Conservation (phyloP, 2,888 invertebrate genomes). For the Balanococcus diminutus region DNA sequence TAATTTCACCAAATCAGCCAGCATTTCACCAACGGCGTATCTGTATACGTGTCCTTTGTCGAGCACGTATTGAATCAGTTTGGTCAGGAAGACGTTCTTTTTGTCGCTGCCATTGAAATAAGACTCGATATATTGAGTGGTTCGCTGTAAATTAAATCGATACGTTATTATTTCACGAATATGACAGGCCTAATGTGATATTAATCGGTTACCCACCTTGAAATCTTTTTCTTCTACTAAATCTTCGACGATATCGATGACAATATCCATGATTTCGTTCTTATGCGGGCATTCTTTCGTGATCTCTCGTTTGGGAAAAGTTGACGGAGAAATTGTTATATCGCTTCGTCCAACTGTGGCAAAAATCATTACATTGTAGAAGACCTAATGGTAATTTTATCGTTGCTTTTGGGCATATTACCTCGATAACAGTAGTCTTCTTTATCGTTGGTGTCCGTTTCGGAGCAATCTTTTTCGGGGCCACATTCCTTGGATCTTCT, state of each 20-base stretch:
- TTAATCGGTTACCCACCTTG: neutral
- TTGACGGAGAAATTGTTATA: constrained; percentile 48
- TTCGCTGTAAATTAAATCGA: constrained; percentile 22
- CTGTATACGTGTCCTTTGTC: constrained; percentile 43
- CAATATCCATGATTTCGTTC: constrained; percentile 48
- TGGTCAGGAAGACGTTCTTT: constrained; percentile 48
- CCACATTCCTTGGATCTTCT: constrained; percentile 29
- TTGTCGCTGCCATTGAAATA: constrained; percentile 49
- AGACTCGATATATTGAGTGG: constrained; percentile 47
- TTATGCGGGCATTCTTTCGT: constrained; percentile 51
- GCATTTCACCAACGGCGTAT: constrained; percentile 48
- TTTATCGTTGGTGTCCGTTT: constrained; percentile 49
- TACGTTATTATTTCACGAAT: neutral
- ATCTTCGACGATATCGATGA: constrained; percentile 49
- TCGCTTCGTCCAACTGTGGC: constrained; percentile 32
- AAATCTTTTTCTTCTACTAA: constrained; percentile 52
- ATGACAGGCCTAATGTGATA: too few species aligned
- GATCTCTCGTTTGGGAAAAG: constrained; percentile 50
- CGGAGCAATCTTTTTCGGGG: constrained; percentile 42
- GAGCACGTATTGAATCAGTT: constrained; percentile 47
- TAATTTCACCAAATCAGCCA: constrained; percentile 44
- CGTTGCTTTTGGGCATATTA: too few species aligned
- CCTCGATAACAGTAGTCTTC: constrained; percentile 49
- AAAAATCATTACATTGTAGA: too few species aligned
- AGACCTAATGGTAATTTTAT: too few species aligned